A percentile compares a stretch with the other conserved stretches of the same genome.
These are phyloP conservation scores for Himalopsyche anomala DNA, from an alignment of 2,888 invertebrate genomes.

Conservation along the genomic window DNA sequence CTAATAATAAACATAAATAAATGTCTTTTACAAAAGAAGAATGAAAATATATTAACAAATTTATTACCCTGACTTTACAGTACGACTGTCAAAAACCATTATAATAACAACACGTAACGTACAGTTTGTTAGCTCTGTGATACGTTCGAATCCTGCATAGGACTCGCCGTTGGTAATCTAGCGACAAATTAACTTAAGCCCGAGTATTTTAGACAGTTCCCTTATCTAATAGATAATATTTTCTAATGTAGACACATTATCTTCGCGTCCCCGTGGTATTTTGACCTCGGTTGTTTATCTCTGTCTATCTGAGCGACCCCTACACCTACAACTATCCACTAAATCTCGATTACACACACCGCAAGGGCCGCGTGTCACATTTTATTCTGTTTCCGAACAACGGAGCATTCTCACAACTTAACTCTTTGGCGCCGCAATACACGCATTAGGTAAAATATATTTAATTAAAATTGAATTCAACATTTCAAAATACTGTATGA, in stretches of 20 bases:
- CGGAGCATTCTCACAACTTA: not conserved
- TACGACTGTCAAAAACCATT: not conserved
- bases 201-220: constrained; percentile 31
- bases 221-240: constrained; percentile 36
- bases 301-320: constrained; percentile 35
- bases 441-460: too few species aligned
- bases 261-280: not conserved
- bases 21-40: too few species aligned
- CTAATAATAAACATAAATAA: too few species aligned
- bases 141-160: not conserved
- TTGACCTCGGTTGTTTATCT: constrained; percentile 34
- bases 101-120: not conserved
- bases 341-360: constrained; percentile 40
- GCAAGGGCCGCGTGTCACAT: constrained; percentile 37
- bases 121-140: not conserved
- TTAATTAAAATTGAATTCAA: too few species aligned
- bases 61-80: not conserved
- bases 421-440: not conserved
- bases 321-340: constrained; percentile 43
- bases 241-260: constrained; percentile 44
- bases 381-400: constrained; percentile 9
- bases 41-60: not conserved
- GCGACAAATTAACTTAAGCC: constrained; percentile 41
- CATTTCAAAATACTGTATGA: too few species aligned
- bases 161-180: constrained; percentile 1